These are phyloP conservation scores for Polymixis lichenea DNA, from an alignment of 2,888 invertebrate genomes.

Conservation along the genomic window DNA sequence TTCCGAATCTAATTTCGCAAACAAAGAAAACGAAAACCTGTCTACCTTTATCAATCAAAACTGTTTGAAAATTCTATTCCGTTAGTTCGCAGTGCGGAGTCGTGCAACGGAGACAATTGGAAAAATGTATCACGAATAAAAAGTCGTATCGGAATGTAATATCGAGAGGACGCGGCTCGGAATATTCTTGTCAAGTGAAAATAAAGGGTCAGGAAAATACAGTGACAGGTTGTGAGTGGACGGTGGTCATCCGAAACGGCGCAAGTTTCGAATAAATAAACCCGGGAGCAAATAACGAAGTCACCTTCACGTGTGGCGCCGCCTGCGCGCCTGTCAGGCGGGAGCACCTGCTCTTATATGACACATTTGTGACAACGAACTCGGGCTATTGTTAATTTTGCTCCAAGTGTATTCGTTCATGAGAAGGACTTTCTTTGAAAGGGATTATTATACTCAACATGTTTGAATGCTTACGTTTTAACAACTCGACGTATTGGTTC, in stretches of 20 bases:
- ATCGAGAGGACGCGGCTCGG: conserved; percentile 85
- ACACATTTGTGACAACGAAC: conserved; percentile 81
- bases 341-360: conserved; percentile 81
- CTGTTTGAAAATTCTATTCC: conserved; percentile 89
- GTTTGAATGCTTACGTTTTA: conserved; percentile 44
- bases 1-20: conserved; percentile 89
- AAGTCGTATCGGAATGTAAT: conserved; percentile 89
- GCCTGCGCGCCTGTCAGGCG: conserved; percentile 78
- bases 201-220: conserved; percentile 89
- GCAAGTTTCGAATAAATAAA: conserved; percentile 88
- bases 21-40: conserved; percentile 89
- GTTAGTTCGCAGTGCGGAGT: conserved; percentile 86
- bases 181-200: conserved; percentile 90
- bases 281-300: conserved; percentile 83
- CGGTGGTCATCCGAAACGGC: conserved; percentile 86
- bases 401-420: conserved; percentile 44
- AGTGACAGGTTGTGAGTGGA: conserved; percentile 89
- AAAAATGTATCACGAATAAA: conserved; percentile 90
- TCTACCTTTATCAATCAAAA: conserved; percentile 91
- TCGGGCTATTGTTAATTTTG: conserved; percentile 80
- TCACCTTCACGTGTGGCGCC: conserved; percentile 81
- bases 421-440: conserved; percentile 35
- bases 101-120: conserved; percentile 87
- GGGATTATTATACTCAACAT: conserved; percentile 30
- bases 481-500: conserved; percentile 52